Evolutionary conservation across 2,113 vertebrate species (phyloP), one percentile per base, ranked within the genome.

Genomic region (Podiceps cristatus): DNA sequence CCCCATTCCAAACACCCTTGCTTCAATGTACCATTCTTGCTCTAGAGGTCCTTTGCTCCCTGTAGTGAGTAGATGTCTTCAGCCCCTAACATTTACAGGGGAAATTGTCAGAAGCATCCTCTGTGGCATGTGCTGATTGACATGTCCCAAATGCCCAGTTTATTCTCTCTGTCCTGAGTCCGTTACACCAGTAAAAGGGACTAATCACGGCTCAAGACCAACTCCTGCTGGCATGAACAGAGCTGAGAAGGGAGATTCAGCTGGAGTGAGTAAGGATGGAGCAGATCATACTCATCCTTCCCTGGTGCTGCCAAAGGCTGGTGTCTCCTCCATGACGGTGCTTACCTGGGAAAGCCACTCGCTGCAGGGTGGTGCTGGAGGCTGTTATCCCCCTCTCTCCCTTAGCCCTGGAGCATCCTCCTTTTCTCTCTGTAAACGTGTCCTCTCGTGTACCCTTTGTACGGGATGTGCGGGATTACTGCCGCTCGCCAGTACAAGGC

Each of bases 301-400:
- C 66, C 31, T 50, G 25, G 44, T 13, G 31, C 25, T 64, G 22
- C 31, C 18, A 28, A 47, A 33, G 58, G 42, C 24, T 56, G 58
- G 10, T 47, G 87, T 11, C 22, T 81, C 33, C 69, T 68, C 33
- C 3, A 18, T 37, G 35, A 2, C 1, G 23, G 52, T 2, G 31
- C 23, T 11, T 10, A 3, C 9, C 42, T 6, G 14, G 42, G 63
- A 67, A 60, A 52, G 59, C 22, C 1, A 2, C 8, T 67, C 10
- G 3, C 27, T 3, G 4, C 7, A 25, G 55, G 35, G 20, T 0
- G 1, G n/a, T 49, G 42, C 17, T 58, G 33, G 19, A 19, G 16
- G 11, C 35, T 5, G 2, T 42, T 59, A 14, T n/a, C 17, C 5
- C 29, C 16, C 13, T 59, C 42, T 52, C 37, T 58, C 53, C 58